Conservation (phyloP, 53 echinoderm and acorn worm genomes). For the Antedon mediterranea region DNA sequence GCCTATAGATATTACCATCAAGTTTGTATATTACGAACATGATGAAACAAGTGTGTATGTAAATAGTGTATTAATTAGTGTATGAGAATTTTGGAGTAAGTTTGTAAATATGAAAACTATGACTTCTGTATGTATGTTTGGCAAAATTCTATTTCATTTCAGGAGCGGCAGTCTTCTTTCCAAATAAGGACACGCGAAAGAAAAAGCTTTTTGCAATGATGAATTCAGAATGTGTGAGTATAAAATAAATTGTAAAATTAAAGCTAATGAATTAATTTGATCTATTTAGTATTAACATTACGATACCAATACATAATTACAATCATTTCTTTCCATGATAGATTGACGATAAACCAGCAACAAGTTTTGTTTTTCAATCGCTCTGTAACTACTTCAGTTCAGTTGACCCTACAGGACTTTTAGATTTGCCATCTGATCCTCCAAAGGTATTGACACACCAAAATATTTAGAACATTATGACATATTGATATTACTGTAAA, state of each 20-base stretch:
- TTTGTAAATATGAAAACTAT: no score
- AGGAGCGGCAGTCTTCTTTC: constrained; percentile 96
- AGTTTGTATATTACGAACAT: no score
- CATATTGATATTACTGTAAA: no score
- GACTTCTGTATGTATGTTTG: neutral
- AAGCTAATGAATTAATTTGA: no score
- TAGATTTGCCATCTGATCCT: constrained; percentile 45
- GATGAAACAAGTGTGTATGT: no score
- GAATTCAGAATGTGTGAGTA: constrained; percentile 50
- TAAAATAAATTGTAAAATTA: no score
- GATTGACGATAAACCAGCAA: constrained; percentile 53
- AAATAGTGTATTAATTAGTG: no score
- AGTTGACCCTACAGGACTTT: constrained; percentile 76
- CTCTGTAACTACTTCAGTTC: constrained; percentile 82
- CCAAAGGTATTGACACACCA: constrained; percentile 1
- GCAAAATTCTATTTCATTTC: neutral
- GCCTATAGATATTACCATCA: no score
- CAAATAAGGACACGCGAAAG: constrained; percentile 67
- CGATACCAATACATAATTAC: neutral
- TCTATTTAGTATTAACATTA: neutral
- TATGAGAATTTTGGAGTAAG: no score
- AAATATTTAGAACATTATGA: no score
- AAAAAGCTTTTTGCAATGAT: constrained; percentile 80
- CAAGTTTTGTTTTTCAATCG: constrained; percentile 70
- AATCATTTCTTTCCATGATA: neutral